Evolutionary conservation across 2,888 invertebrate species (phyloP).

Genomic region (Bugula neritina): DNA sequence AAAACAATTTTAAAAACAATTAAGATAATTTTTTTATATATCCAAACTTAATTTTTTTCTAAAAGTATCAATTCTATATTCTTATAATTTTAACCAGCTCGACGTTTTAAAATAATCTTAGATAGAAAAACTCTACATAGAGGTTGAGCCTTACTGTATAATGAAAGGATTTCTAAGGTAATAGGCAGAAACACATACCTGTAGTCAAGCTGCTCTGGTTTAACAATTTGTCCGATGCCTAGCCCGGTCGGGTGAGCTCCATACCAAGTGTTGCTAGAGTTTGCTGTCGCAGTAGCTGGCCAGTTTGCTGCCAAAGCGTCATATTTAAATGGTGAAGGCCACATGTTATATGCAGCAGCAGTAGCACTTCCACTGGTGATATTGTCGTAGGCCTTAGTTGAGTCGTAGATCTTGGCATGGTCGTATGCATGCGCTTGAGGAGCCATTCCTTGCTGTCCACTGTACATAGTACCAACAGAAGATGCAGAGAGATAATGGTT

Average conservation of each 20-base stretch:
- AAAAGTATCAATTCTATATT: no score
- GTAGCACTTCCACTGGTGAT: neutral
- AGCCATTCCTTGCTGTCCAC: neutral
- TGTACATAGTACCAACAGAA: conserved; percentile 16
- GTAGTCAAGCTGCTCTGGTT: conserved; percentile 19
- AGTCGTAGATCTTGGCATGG: neutral
- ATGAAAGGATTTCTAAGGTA: no score
- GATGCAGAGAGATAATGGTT: conserved; percentile 3
- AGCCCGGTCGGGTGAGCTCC: conserved; percentile 10
- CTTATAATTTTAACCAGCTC: no score
- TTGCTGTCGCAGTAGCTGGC: neutral
- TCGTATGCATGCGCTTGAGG: conserved; percentile 20
- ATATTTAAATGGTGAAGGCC: conserved; percentile 17
- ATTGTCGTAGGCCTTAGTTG: conserved; percentile 5
- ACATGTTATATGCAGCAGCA: neutral
- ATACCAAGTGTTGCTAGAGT: neutral
- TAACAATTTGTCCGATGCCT: conserved; percentile 10
- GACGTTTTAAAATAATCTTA: no score
- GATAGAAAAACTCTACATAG: no score
- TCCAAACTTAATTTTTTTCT: no score
- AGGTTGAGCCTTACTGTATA: no score
- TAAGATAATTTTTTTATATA: no score
- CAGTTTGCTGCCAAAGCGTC: conserved; percentile 19
- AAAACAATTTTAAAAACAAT: no score
- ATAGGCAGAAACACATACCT: no score